Evolutionary conservation across 2,113 vertebrate species (phyloP), one percentile per base, ranked within the genome.

Genomic region (Chrysemys picta): DNA sequence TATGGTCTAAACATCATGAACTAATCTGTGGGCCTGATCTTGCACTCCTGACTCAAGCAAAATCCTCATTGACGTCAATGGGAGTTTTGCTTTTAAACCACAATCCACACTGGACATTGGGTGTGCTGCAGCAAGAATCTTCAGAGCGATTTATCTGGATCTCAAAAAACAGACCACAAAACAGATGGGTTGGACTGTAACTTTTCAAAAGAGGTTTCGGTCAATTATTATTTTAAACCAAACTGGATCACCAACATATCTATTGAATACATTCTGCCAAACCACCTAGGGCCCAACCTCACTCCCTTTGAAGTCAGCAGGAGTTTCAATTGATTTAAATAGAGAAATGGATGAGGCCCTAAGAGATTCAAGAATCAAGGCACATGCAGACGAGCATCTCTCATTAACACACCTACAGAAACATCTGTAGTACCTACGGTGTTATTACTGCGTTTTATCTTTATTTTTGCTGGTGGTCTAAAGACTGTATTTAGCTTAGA

Each of bases 271-370:
- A 24, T 52, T 87, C 57, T 0, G 0, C 7, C 78, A 0, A 0
- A 80, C 50, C 89, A n/a, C 56, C 29, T 92, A 0, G 1, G 5
- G 35, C 49, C 81, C 79, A 65, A 31, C 59, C 79, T 57, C 27
- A 83, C 45, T 10, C 21, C 38, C 80, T 59, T 89, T 80, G 17
- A 52, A 49, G 47, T 35, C 83, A 88, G 91, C 81, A 92, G 86
- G 53, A 80, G 35, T 19, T 47, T 47, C 62, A 27, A 31, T 78
- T 53, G 31, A 83, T 22, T 84, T 45, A 89, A 21, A 92, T 93
- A 21, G 21, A 21, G 17, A 92, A 92, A 49, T 75, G 12, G 93
- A 87, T 22, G 85, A 89, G 88, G 83, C 6, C 93, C 75, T 87
- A 11, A 8, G 29, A 10, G 9, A 50, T 53, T 21, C 85, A 94